A percentile compares a stretch with the other conserved stretches of the same genome.
Conservation (phyloP, 1,140 invertebrate species). For the Drosophila busckii region DNA sequence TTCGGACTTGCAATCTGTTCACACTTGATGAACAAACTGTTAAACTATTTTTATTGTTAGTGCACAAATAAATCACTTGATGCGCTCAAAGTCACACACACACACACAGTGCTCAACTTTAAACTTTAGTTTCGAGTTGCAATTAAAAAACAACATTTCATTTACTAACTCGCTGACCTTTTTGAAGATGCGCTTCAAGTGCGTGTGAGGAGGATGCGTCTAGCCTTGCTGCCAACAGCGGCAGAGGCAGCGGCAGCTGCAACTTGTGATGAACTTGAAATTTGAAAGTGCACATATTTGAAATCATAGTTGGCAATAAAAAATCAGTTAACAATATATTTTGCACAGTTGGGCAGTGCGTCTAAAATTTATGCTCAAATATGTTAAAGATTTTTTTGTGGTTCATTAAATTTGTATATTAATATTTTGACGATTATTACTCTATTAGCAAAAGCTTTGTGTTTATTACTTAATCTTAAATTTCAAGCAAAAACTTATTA, state of each 20-base stretch:
- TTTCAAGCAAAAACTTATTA: no score
- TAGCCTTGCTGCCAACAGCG: conserved; percentile 20
- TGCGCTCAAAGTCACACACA: conserved; percentile 62
- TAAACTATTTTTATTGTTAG: background rate
- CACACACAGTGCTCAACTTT: conserved; percentile 13
- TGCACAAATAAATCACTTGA: conserved; percentile 62
- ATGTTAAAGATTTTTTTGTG: no score
- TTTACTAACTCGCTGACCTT: conserved; percentile 63
- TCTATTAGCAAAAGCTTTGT: no score
- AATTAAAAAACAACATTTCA: no score
- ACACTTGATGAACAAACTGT: conserved; percentile 51
- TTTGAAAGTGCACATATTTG: conserved; percentile 38
- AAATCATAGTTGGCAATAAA: no score
- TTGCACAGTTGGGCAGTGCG: no score
- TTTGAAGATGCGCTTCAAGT: conserved; percentile 29
- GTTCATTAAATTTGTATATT: no score
- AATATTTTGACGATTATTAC: no score
- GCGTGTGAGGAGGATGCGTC: conserved; percentile 26
- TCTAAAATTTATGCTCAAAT: no score
- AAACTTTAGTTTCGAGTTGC: conserved; percentile 12
- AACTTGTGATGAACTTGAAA: conserved; percentile 42
- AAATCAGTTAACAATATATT: no score
- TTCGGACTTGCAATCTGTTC: conserved; percentile 58
- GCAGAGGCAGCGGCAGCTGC: no score
- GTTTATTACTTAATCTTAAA: no score